A percentile compares a stretch with the other conserved stretches of the same genome.
phyloP scores from a whole-genome alignment of 2,113 vertebrate genomes.

The Limanda limanda region DNA sequence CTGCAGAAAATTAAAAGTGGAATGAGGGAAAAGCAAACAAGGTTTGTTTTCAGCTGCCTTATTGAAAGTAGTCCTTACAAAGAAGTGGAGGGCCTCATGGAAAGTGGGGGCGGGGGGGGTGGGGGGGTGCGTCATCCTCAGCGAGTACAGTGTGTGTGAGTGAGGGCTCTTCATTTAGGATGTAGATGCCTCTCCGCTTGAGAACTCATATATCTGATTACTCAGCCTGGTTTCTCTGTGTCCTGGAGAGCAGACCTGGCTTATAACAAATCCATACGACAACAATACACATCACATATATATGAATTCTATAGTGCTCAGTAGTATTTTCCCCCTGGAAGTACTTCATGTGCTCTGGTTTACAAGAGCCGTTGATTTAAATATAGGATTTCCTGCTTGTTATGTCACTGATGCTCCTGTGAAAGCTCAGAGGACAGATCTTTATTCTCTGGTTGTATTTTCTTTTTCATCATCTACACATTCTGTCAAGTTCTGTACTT shows the following conservation, averaged over 20 bases:
- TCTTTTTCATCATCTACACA: too few relatives aligned
- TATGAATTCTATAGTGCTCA: not conserved
- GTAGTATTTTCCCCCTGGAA: too few relatives aligned
- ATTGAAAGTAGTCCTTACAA: slow-evolving; percentile 48
- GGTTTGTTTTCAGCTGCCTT: slow-evolving; percentile 53
- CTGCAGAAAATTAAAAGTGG: slow-evolving; percentile 54
- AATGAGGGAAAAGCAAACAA: slow-evolving; percentile 51
- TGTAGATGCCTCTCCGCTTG: slow-evolving; percentile 28
- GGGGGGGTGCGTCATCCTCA: slow-evolving; percentile 9
- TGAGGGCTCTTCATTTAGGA: slow-evolving; percentile 68
- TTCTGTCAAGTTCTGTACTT: too few relatives aligned
- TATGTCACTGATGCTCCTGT: not conserved
- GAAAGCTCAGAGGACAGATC: not conserved
- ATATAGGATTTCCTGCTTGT: not conserved
- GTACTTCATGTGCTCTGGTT: not conserved
- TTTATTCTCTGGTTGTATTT: too few relatives aligned
- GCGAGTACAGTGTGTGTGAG: not conserved
- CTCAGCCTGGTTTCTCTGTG: slow-evolving; percentile 1
- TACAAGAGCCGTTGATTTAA: too few relatives aligned
- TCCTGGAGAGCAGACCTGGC: slow-evolving; percentile 17
- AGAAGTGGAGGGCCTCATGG: slow-evolving; percentile 35
- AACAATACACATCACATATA: not conserved
- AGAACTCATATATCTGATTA: slow-evolving; percentile 57
- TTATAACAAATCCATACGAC: slow-evolving; percentile 22
- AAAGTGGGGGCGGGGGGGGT: too few relatives aligned